These are phyloP conservation scores for Wasmannia auropunctata DNA, from an alignment of 1,140 invertebrate species.

Conservation along the genomic window DNA sequence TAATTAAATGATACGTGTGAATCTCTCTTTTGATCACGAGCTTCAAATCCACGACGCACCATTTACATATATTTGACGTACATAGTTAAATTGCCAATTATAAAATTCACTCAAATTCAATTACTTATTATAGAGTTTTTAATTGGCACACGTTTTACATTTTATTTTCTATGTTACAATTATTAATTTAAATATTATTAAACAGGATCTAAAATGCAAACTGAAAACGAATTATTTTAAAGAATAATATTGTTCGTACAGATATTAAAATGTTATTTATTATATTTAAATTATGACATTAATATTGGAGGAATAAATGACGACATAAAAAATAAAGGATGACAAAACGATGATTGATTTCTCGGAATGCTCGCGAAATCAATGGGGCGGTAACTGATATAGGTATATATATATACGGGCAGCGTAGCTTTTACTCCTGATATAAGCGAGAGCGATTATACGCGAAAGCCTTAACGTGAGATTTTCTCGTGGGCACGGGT, in stretches of 20 bases:
- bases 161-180: neutral
- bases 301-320: neutral
- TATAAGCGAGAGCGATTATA: conserved; percentile 47
- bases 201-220: neutral
- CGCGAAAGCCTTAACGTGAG: conserved; percentile 15
- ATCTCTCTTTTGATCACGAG: neutral
- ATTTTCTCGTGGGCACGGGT: conserved; percentile 27
- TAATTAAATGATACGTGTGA: neutral
- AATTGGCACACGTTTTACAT: neutral
- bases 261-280: neutral
- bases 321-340: neutral
- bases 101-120: neutral
- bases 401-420: neutral
- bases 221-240: neutral
- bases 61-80: neutral
- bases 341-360: neutral
- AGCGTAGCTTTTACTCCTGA: conserved; percentile 49
- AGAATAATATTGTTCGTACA: neutral
- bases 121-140: neutral
- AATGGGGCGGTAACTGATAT: conserved; percentile 47
- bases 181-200: neutral
- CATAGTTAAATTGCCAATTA: neutral
- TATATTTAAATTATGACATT: neutral
- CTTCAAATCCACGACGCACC: neutral
- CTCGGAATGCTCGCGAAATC: neutral